These are phyloP conservation scores for Diabrotica undecimpunctata DNA, from an alignment of 1,140 invertebrate genomes.

Conservation along the genomic window DNA sequence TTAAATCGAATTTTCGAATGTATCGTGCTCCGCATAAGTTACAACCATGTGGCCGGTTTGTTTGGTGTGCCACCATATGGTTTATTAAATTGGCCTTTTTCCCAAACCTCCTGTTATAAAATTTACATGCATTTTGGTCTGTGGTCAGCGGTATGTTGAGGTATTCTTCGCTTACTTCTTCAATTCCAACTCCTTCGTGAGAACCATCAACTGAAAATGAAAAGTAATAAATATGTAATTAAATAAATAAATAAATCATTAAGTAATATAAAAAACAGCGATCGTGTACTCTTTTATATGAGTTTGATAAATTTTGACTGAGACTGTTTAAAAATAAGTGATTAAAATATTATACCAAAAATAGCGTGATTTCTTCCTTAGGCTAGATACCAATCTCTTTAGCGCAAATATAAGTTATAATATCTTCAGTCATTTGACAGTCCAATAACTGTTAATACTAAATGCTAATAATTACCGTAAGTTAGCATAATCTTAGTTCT, in stretches of 20 bases:
- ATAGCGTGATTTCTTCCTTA: too few relatives aligned
- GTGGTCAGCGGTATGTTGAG: slow-evolving; percentile 73
- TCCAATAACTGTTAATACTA: slow-evolving; percentile 42
- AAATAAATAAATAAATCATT: neutral
- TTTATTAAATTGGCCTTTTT: slow-evolving; percentile 80
- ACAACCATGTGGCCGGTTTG: slow-evolving; percentile 70
- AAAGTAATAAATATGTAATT: neutral
- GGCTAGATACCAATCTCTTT: slow-evolving; percentile 36
- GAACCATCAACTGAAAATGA: slow-evolving; percentile 35
- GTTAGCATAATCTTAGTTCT: too few relatives aligned
- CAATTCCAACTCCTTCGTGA: slow-evolving; percentile 57
- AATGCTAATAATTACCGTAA: too few relatives aligned
- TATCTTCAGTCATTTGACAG: slow-evolving; percentile 69
- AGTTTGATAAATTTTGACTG: too few relatives aligned
- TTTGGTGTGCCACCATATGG: slow-evolving; percentile 80
- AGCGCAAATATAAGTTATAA: slow-evolving; percentile 60
- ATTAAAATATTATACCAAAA: too few relatives aligned
- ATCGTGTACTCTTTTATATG: too few relatives aligned
- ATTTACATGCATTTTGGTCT: slow-evolving; percentile 80
- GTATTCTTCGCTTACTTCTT: slow-evolving; percentile 62
- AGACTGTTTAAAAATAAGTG: too few relatives aligned
- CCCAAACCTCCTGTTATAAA: slow-evolving; percentile 74
- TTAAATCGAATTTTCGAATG: slow-evolving; percentile 70
- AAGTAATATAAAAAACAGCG: too few relatives aligned
- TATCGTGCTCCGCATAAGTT: slow-evolving; percentile 76